These are phyloP conservation scores for Hycleus cichorii DNA, from an alignment of 1,140 invertebrate species.

Conservation along the genomic window DNA sequence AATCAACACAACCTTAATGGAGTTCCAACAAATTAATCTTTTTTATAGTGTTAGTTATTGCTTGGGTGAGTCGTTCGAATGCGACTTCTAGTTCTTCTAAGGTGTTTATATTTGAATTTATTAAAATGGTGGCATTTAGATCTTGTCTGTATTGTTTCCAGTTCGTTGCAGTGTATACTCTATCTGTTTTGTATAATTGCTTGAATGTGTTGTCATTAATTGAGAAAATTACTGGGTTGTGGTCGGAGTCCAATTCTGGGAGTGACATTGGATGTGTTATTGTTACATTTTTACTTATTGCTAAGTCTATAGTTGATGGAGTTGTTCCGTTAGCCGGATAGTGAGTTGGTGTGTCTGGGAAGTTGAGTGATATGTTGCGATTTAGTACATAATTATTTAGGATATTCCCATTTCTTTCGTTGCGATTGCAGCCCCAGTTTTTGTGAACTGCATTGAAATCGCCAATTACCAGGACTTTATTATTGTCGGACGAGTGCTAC, in stretches of 20 bases:
- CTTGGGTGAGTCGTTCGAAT: background rate
- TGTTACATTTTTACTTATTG: background rate
- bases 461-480: background rate
- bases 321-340: background rate
- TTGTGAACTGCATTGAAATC: background rate
- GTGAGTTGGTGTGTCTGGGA: background rate
- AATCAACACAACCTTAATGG: too few relatives aligned
- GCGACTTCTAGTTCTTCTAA: background rate
- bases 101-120: slow-evolving; percentile 5
- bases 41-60: background rate
- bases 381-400: background rate
- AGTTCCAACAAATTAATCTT: too few relatives aligned
- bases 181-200: background rate
- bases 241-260: slow-evolving; percentile 2
- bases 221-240: background rate
- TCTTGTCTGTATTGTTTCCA: slow-evolving; percentile 6
- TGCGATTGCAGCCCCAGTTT: background rate
- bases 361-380: background rate
- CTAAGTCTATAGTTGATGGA: too few relatives aligned
- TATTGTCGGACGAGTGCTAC: too few relatives aligned
- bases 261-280: background rate
- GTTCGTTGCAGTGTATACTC: slow-evolving; percentile 3
- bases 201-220: background rate
- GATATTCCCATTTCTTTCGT: too few relatives aligned
- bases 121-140: background rate